phyloP scores from a whole-genome alignment of 2,888 invertebrate genomes.

The Drosophila stalkeri region DNA sequence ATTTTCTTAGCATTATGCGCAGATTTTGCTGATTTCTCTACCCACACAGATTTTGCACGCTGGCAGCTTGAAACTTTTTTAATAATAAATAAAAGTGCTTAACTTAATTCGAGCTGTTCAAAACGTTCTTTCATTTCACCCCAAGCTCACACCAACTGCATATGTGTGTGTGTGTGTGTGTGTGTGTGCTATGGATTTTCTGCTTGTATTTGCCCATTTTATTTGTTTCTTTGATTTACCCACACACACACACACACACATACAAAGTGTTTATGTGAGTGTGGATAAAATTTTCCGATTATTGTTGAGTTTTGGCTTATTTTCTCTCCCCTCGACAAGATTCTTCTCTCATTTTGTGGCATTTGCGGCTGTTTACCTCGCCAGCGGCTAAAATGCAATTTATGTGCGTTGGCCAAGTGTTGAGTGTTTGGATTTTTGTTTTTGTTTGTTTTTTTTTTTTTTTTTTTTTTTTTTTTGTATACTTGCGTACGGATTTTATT shows the following conservation, averaged over 20 bases:
- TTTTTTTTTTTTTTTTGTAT: slow-evolving; percentile 32
- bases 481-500: slow-evolving; percentile 34
- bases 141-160: background rate
- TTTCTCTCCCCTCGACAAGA: slow-evolving; percentile 15
- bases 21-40: slow-evolving; percentile 65
- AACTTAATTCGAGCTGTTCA: slow-evolving; percentile 75
- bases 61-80: slow-evolving; percentile 75
- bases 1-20: slow-evolving; percentile 79
- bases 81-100: slow-evolving; percentile 82
- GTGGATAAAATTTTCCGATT: slow-evolving; percentile 76
- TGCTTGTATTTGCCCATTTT: slow-evolving; percentile 72
- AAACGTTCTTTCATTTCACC: slow-evolving; percentile 41
- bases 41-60: slow-evolving; percentile 37
- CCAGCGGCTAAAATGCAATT: slow-evolving; percentile 78
- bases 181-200: slow-evolving; percentile 56
- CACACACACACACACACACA: slow-evolving; percentile 5
- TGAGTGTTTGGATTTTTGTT: slow-evolving; percentile 37
- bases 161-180: slow-evolving; percentile 25
- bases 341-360: slow-evolving; percentile 51
- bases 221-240: slow-evolving; percentile 75
- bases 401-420: slow-evolving; percentile 64
- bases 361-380: slow-evolving; percentile 77
- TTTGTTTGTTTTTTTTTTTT: slow-evolving; percentile 23
- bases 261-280: slow-evolving; percentile 19
- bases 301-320: slow-evolving; percentile 75